A percentile compares a stretch with the other conserved stretches of the same genome.
These are phyloP conservation scores for Salvator merianae DNA, from an alignment of 2,113 vertebrate species.

Conservation along the genomic window DNA sequence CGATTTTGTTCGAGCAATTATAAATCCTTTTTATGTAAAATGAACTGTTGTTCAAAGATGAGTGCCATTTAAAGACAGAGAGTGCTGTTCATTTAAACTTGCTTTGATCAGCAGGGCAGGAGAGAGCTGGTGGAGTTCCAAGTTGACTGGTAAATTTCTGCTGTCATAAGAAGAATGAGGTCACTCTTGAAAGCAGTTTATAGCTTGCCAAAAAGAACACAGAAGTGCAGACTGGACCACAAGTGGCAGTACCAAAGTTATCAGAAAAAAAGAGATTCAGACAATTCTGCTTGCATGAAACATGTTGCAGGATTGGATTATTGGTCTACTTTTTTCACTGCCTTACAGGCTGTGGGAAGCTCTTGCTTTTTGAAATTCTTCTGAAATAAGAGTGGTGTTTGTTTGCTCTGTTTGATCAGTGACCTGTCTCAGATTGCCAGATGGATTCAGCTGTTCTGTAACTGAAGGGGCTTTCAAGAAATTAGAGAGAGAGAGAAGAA, in stretches of 20 bases:
- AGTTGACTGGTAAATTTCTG: slow-evolving; percentile 60
- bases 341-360: slow-evolving; percentile 29
- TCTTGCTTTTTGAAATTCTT: slow-evolving; percentile 56
- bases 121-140: slow-evolving; percentile 57
- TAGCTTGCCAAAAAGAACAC: slow-evolving; percentile 49
- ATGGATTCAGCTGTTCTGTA: slow-evolving; percentile 76
- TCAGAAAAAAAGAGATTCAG: slow-evolving; percentile 31
- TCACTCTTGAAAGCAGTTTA: slow-evolving; percentile 58
- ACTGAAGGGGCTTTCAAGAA: slow-evolving; percentile 72
- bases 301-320: slow-evolving; percentile 8
- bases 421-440: slow-evolving; percentile 82
- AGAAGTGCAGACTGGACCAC: slow-evolving; percentile 36
- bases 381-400: slow-evolving; percentile 70
- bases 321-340: slow-evolving; percentile 45
- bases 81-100: slow-evolving; percentile 65
- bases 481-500: slow-evolving; percentile 4
- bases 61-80: slow-evolving; percentile 70
- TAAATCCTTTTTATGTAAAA: slow-evolving; percentile 69
- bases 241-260: slow-evolving; percentile 29
- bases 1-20: slow-evolving; percentile 69
- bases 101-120: slow-evolving; percentile 75
- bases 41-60: slow-evolving; percentile 69
- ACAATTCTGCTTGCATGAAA: slow-evolving; percentile 39
- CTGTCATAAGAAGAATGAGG: slow-evolving; percentile 66
- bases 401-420: slow-evolving; percentile 88